These are phyloP conservation scores for Pteria penguin DNA, from an alignment of 2,888 invertebrate species.

Conservation along the genomic window DNA sequence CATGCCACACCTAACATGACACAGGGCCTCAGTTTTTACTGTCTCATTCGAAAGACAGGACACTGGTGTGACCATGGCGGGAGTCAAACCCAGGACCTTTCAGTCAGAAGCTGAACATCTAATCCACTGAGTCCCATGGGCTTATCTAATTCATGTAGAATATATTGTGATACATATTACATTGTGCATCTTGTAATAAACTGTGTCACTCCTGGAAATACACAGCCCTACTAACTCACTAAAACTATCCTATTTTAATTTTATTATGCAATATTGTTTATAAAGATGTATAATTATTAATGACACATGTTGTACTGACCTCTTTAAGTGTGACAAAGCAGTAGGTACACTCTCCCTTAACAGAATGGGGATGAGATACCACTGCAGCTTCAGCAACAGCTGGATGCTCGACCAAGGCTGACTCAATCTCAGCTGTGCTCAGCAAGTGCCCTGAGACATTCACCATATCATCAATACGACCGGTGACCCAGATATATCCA, in stretches of 20 bases:
- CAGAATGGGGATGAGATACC: constrained; percentile 94
- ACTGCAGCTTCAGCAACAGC: constrained; percentile 96
- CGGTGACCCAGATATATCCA: constrained; percentile 97
- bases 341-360: constrained; percentile 98
- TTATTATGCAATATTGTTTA: not conserved
- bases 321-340: constrained; percentile 97
- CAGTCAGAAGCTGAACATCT: too few relatives aligned
- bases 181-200: too few relatives aligned
- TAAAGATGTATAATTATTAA: not conserved
- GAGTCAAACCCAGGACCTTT: too few relatives aligned
- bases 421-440: constrained; percentile 93
- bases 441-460: constrained; percentile 99
- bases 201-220: too few relatives aligned
- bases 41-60: too few relatives aligned
- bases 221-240: too few relatives aligned
- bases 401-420: constrained; percentile 81
- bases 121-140: too few relatives aligned
- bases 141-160: too few relatives aligned
- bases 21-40: too few relatives aligned
- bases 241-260: too few relatives aligned
- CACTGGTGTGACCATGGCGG: too few relatives aligned
- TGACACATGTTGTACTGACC: constrained; percentile 80
- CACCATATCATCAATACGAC: constrained; percentile 98
- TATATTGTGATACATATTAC: not conserved
- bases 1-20: too few relatives aligned